Percentiles rank a stretch among this genome's conserved stretches.
These are phyloP conservation scores for Marisa cornuarietis DNA, from an alignment of 1,140 invertebrate species.

Conservation along the genomic window DNA sequence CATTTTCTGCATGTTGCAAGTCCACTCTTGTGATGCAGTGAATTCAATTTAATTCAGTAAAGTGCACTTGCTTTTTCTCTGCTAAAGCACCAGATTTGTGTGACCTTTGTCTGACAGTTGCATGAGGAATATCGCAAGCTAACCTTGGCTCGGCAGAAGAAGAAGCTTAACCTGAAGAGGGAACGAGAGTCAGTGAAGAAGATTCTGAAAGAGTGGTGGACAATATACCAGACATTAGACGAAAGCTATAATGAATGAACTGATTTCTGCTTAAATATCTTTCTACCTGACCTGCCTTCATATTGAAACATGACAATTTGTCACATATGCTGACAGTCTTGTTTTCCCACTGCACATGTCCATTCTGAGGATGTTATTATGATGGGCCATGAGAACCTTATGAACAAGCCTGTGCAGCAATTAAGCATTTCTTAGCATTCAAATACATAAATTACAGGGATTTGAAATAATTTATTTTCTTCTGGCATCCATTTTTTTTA, in stretches of 20 bases:
- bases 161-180: slow-evolving; percentile 80
- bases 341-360: background rate
- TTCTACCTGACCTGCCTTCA: background rate
- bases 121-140: slow-evolving; percentile 84
- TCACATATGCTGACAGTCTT: background rate
- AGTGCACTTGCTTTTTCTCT: too few relatives aligned
- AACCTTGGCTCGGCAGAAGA: slow-evolving; percentile 79
- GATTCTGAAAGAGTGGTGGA: slow-evolving; percentile 73
- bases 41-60: too few relatives aligned
- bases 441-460: too few relatives aligned
- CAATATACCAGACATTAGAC: slow-evolving; percentile 70
- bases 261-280: background rate
- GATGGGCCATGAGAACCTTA: too few relatives aligned
- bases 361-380: background rate
- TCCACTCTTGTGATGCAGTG: too few relatives aligned
- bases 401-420: too few relatives aligned
- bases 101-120: slow-evolving; percentile 58
- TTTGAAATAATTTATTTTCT: too few relatives aligned
- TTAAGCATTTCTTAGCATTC: too few relatives aligned
- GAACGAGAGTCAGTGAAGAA: slow-evolving; percentile 83
- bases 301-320: background rate
- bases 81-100: background rate
- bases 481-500: too few relatives aligned
- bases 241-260: slow-evolving; percentile 31
- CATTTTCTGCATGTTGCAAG: too few relatives aligned